Conservation (phyloP, 2,888 invertebrate species). For the Phengaris arion region DNA sequence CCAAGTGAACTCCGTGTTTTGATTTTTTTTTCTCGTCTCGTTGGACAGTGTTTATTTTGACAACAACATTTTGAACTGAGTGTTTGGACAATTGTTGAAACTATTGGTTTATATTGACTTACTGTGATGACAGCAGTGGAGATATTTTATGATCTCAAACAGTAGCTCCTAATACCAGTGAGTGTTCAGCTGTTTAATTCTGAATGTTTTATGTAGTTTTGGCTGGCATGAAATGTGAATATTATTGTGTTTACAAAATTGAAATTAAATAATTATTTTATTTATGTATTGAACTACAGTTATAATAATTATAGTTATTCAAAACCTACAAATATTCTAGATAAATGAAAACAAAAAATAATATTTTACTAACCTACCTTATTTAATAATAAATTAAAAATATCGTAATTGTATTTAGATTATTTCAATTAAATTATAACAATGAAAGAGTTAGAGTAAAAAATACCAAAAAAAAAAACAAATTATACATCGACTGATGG, state of each 20-base stretch:
- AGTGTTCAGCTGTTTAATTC: constrained; percentile 24
- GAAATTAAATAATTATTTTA: background rate
- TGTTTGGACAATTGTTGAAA: constrained; percentile 45
- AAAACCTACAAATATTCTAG: background rate
- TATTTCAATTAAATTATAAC: background rate
- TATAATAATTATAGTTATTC: background rate
- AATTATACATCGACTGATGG: too few species aligned
- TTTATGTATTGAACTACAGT: background rate
- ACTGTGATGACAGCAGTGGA: constrained; percentile 52
- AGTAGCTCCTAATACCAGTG: constrained; percentile 30
- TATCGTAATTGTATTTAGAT: background rate
- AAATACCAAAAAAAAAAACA: too few species aligned
- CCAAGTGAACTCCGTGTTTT: constrained; percentile 45
- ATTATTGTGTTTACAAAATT: background rate
- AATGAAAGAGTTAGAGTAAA: too few species aligned
- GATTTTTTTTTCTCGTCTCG: constrained; percentile 51
- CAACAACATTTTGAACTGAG: constrained; percentile 38
- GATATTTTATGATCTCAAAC: constrained; percentile 42
- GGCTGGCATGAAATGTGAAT: background rate
- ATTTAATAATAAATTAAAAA: background rate
- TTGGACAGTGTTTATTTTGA: constrained; percentile 51
- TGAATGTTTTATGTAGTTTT: constrained; percentile 2
- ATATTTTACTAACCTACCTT: background rate
- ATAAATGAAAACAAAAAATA: background rate
- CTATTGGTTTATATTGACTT: constrained; percentile 54